Evolutionary conservation across 2,888 invertebrate species (phyloP), one percentile per base, ranked within the genome.

Genomic region (Ormia ochracea): DNA sequence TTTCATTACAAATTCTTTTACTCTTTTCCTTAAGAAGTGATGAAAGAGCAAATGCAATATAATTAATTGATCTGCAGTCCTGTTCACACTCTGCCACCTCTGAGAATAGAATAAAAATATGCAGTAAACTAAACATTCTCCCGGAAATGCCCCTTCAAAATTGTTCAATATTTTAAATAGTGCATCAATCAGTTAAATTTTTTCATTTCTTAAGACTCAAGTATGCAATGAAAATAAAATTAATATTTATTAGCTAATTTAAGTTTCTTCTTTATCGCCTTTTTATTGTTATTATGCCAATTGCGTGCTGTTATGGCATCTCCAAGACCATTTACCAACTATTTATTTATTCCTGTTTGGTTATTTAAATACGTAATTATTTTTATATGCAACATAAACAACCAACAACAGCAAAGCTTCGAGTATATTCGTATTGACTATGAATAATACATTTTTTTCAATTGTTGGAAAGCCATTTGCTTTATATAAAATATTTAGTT

Each of bases 361-460:
- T 41, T 43, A 54, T 52, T 61, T 63, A 52, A 52, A 54, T 73
- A 48, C 56, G 38, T 65, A 74, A 74, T 58, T 74, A 65, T 38
- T 43, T 73, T 73, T 56, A 56, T 65, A 45, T 56, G 6, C 48
- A 45, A 38, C 56, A 58, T 50, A 54, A 72, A 63, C 31, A 73
- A 41, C 19, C 21, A 28, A 17, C n/a, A 65, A 50, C 41, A n/a
- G n/a, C n/a, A 65, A 56, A 48, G 21, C 21, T 48, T 48, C 14
- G 10, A 17, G 5, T 26, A 63, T 33, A n/a, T n/a, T n/a, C n/a
- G 45, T 31, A 10, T 19, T 45, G 17, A 41, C 45, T 43, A 31
- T 50, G 12, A 52, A 52, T n/a, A 23, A 9, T 50, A 31, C 41
- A n/a, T 56, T 5, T 17, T 9, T 48, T 36, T 17, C 2, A 10